Percentiles rank a stretch among this genome's conserved stretches.
Evolutionary conservation across 2,888 invertebrate genomes (phyloP).

Genomic region (Luperina testacea): DNA sequence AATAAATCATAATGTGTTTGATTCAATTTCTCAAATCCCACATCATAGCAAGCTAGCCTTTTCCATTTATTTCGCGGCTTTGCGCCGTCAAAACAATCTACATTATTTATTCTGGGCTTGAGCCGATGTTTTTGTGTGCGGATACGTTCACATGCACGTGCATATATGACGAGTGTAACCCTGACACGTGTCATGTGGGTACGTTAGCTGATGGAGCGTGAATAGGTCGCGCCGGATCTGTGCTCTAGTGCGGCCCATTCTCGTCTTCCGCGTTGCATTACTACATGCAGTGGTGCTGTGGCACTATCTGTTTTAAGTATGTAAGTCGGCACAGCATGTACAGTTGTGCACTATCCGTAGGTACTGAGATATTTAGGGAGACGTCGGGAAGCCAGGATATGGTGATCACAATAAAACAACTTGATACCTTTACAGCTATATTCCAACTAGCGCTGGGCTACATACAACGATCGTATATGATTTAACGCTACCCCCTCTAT

Average conservation of each 20-base stretch:
- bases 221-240: conserved; percentile 84
- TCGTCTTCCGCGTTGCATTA: conserved; percentile 83
- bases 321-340: conserved; percentile 6
- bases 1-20: conserved; percentile 54
- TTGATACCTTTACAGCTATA: too few relatives aligned
- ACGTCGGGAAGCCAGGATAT: too few relatives aligned
- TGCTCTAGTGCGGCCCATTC: conserved; percentile 84
- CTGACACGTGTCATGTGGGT: conserved; percentile 68
- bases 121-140: conserved; percentile 42
- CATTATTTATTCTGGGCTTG: conserved; percentile 49
- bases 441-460: too few relatives aligned
- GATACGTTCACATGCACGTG: conserved; percentile 43
- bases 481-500: too few relatives aligned
- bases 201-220: conserved; percentile 84
- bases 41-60: conserved; percentile 39
- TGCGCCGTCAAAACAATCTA: conserved; percentile 60
- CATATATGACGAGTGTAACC: conserved; percentile 59
- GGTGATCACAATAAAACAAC: too few relatives aligned
- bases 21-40: conserved; percentile 56
- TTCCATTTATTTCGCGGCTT: conserved; percentile 59
- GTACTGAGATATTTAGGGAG: too few relatives aligned
- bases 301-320: conserved; percentile 11
- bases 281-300: conserved; percentile 49
- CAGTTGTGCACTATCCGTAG: conserved; percentile 15
- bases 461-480: too few relatives aligned